These are phyloP conservation scores for Macrosiphum euphorbiae DNA, from an alignment of 2,888 invertebrate genomes.

Conservation along the genomic window DNA sequence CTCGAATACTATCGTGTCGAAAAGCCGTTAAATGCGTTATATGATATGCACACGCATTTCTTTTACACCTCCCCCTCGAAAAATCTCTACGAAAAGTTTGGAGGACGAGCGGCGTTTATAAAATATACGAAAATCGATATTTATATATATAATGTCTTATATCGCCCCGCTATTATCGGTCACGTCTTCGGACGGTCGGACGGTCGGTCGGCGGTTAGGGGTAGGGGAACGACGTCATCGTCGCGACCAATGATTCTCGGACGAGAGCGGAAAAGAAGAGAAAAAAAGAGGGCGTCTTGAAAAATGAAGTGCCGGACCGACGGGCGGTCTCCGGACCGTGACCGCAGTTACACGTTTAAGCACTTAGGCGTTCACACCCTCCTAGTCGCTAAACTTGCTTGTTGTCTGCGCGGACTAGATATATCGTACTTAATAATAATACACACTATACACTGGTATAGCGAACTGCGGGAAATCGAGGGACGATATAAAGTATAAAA, in stretches of 20 bases:
- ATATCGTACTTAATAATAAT: constrained; percentile 2
- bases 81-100: constrained; percentile 19
- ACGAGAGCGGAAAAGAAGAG: constrained; percentile 41
- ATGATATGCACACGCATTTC: constrained; percentile 15
- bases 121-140: constrained; percentile 34
- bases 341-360: constrained; percentile 63
- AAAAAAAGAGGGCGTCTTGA: constrained; percentile 62
- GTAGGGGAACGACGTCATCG: background rate
- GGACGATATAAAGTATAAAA: background rate
- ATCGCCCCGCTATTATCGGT: constrained; percentile 49
- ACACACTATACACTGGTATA: background rate
- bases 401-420: constrained; percentile 42
- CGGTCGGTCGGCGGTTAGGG: background rate
- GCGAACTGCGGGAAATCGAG: background rate
- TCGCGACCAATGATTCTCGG: constrained; percentile 57
- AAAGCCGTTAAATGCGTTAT: constrained; percentile 17
- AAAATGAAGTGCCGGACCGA: constrained; percentile 62
- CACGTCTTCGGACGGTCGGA: constrained; percentile 45
- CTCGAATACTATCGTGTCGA: constrained; percentile 35
- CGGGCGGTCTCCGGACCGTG: constrained; percentile 62
- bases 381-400: constrained; percentile 30
- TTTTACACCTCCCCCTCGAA: background rate
- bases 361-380: constrained; percentile 56
- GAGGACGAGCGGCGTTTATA: background rate
- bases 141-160: constrained; percentile 21